These are phyloP conservation scores for Galeopterus variegatus DNA, from an alignment of 2,113 vertebrate species.

Conservation along the genomic window DNA sequence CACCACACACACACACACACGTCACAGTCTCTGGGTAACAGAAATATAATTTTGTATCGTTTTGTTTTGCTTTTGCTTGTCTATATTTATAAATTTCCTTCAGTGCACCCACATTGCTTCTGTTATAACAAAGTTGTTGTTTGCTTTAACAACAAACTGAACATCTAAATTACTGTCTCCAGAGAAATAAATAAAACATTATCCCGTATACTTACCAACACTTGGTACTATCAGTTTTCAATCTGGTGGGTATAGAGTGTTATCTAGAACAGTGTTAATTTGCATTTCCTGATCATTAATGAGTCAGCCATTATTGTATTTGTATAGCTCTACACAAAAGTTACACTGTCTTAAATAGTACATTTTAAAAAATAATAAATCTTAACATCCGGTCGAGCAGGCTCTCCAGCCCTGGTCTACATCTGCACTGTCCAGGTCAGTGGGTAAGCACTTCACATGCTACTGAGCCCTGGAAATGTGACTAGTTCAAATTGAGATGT, in stretches of 20 bases:
- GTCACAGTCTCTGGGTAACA: neutral
- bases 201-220: neutral
- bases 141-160: conserved; percentile 1
- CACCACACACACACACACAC: neutral
- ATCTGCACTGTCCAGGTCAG: neutral
- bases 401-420: neutral
- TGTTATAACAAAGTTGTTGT: neutral
- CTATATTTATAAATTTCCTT: neutral
- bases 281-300: neutral
- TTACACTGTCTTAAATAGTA: neutral
- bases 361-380: neutral
- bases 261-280: neutral
- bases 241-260: neutral
- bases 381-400: neutral
- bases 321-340: conserved; percentile 36
- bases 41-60: conserved; percentile 8
- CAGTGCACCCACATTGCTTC: neutral
- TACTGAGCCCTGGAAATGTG: neutral
- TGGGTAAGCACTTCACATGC: neutral
- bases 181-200: conserved; percentile 8
- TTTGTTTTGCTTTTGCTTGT: neutral
- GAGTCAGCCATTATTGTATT: neutral
- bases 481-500: neutral
- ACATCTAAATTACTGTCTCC: neutral
- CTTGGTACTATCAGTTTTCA: neutral